These are phyloP conservation scores for Orthosia gothica DNA, from an alignment of 2,888 invertebrate species.

Conservation along the genomic window DNA sequence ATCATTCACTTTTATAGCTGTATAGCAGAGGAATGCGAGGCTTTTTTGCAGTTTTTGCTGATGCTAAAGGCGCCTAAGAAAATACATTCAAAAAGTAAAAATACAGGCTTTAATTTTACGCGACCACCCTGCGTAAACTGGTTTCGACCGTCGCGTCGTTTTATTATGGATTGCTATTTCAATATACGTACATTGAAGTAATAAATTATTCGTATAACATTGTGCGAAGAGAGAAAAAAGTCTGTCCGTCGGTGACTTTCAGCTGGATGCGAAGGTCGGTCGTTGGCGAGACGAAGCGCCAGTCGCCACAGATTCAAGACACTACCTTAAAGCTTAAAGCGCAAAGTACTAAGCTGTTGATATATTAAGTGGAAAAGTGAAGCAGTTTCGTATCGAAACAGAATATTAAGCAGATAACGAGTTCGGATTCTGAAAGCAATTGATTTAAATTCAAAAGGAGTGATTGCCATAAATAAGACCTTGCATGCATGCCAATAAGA, in stretches of 20 bases:
- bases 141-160: conserved; percentile 60
- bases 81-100: conserved; percentile 57
- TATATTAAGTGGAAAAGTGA: conserved; percentile 9
- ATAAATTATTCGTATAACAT: conserved; percentile 67
- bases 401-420: conserved; percentile 24
- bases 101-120: conserved; percentile 49
- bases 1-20: conserved; percentile 52
- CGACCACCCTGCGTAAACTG: conserved; percentile 65
- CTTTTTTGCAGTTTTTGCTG: conserved; percentile 41
- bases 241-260: conserved; percentile 57
- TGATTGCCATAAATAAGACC: conserved; percentile 36
- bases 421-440: conserved; percentile 17
- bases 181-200: conserved; percentile 65
- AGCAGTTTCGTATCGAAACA: conserved; percentile 18
- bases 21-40: conserved; percentile 44
- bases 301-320: conserved; percentile 33
- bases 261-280: conserved; percentile 68
- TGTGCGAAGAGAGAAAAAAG: conserved; percentile 56
- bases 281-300: conserved; percentile 53
- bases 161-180: conserved; percentile 64
- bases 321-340: conserved; percentile 28
- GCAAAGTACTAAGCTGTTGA: conserved; percentile 5
- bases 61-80: conserved; percentile 45
- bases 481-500: conserved; percentile 40
- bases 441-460: conserved; percentile 34